Evolutionary conservation across 2,797 vertebrate species (phyloP), one percentile per base, ranked within the genome.

Genomic region (Holocentrus rufus): DNA sequence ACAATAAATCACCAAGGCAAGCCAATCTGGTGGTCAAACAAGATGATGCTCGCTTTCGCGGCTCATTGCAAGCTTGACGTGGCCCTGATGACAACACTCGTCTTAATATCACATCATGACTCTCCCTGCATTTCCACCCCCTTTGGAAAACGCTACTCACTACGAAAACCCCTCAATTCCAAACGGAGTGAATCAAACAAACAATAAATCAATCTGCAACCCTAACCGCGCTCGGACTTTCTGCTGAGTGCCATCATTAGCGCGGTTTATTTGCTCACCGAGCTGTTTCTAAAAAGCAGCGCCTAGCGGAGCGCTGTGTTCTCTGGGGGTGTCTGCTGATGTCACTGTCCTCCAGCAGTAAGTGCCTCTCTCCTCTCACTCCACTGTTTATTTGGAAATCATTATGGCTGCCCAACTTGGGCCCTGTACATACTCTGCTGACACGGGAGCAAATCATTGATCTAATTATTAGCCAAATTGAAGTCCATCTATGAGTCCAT

Each of bases 351-450:
- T 78, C 72, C 58, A 77, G 76, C 73, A 39, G 65, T 74, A 74
- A 78, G 79, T 79, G 67, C 77, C 73, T 76, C 65, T 76, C 62
- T 75, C 63, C 53, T 78, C 79, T 72, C 36, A 42, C 56, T 54
- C 65, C 6, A 34, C 73, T 84, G 85, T 91, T 90, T 89, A 89
- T 89, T 90, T 91, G 89, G 74, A 86, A 76, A 77, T 88, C 82
- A 83, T 91, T 84, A 86, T 49, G 27, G 55, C 64, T 82, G 66
- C 69, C 61, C 76, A 71, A 23, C 67, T 50, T 17, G 55, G 55
- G 62, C 55, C 49, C 22, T n/a, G 44, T 34, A 52, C 36, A 50
- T 60, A 59, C 53, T 59, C 68, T 39, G 72, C 72, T 74, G 75
- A 86, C 2, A 49, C 53, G 66, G 50, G 66, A 73, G 78, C 54